Evolutionary conservation across 2,888 invertebrate genomes (phyloP).

Genomic region (Coelinius sp.): DNA sequence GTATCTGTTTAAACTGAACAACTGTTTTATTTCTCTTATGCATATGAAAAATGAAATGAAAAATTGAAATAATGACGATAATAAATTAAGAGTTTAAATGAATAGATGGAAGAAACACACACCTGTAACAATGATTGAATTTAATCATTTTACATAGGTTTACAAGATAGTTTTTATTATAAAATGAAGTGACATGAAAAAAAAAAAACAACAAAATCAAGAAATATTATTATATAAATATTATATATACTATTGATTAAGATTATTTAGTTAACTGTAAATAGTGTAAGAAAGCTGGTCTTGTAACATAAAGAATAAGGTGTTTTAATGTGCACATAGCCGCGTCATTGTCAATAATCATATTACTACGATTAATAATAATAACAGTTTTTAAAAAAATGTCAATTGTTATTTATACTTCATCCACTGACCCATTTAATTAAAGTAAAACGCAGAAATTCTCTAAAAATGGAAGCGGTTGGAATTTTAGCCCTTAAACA

Average conservation of each 20-base stretch:
- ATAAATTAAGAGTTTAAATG: slow-evolving; percentile 40
- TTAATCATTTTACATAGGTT: slow-evolving; percentile 53
- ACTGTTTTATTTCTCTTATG: slow-evolving; percentile 55
- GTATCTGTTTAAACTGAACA: slow-evolving; percentile 61
- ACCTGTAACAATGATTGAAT: slow-evolving; percentile 56
- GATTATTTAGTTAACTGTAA: slow-evolving; percentile 70
- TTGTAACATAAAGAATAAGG: slow-evolving; percentile 73
- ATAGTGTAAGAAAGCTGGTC: slow-evolving; percentile 72
- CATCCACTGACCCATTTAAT: background rate
- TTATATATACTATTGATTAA: slow-evolving; percentile 53
- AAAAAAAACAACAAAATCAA: slow-evolving; percentile 15
- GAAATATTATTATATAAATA: slow-evolving; percentile 41
- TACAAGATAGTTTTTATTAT: slow-evolving; percentile 64
- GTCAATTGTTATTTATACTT: background rate
- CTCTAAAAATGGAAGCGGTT: too few species aligned
- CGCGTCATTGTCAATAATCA: slow-evolving; percentile 71
- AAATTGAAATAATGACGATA: slow-evolving; percentile 44
- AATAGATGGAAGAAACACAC: slow-evolving; percentile 31
- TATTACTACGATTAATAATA: slow-evolving; percentile 71
- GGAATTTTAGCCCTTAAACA: too few species aligned
- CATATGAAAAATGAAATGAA: slow-evolving; percentile 29
- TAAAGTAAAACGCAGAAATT: too few species aligned
- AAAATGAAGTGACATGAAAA: slow-evolving; percentile 43
- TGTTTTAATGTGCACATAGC: slow-evolving; percentile 76
- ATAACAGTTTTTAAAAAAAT: slow-evolving; percentile 69